Base-by-base conservation (phyloP, 2,888 invertebrate genomes). In the Muscina levida region DNA sequence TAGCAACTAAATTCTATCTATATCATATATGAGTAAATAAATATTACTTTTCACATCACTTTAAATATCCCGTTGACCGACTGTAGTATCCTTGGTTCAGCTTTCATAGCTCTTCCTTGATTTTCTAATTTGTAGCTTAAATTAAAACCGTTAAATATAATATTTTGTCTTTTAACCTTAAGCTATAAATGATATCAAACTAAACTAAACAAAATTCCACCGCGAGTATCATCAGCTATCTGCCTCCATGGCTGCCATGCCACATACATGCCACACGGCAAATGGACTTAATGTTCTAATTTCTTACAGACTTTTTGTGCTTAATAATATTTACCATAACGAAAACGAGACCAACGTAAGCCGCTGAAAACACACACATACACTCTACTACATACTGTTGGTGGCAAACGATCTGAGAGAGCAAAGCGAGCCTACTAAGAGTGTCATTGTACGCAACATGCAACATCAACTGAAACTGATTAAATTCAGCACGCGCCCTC, bases 401-500 rank as follows among this genome's bases (percentile, higher is more conserved):
- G 53, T 22, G 24, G n/a, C 2, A 22, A 11, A 3, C 24, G 24
- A 24, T 53, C 22, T 11, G 17, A 72, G 13, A 10, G 10, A 22
- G 17, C 17, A 51, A 56, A 24, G 22, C 17, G 53, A n/a, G n/a
- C n/a, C n/a, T n/a, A n/a, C 22, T 15, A 46, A 72, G 65, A 81
- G 81, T 81, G 81, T 81, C 81, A 81, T 81, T 81, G 81, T 81
- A 81, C 81, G 77, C 77, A 81, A 77, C 77, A 81, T 81, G 81
- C 81, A 81, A 81, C 77, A 81, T 77, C 74, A 81, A 81, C 81
- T 82, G 82, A 82, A 79, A 78, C 78, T 82, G 78, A 82, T 80
- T 83, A 88, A 88, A 88, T 89, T 87, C 86, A 88, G 89, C 89
- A 89, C 89, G 89, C 87, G 89, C 88, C 88, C 89, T 89, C 85